Percentiles rank a stretch among this genome's conserved stretches.
Conservation (phyloP, 2,113 vertebrate genomes). For the Puntigrus tetrazona region DNA sequence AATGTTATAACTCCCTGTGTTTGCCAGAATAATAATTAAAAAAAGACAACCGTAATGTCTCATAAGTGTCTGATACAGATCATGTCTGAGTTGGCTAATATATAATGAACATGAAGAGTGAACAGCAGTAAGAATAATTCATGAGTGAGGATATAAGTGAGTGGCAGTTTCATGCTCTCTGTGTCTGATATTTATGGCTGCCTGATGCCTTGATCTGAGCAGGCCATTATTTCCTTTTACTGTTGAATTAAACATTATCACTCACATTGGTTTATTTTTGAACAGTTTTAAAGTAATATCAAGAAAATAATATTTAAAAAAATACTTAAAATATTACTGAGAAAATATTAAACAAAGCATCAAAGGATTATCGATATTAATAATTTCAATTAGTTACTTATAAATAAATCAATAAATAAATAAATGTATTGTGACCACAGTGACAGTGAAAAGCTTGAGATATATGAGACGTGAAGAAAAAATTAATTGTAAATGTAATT, state of each 20-base stretch:
- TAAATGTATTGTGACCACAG: no score
- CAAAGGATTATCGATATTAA: no score
- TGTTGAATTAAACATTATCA: background rate
- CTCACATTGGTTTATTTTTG: background rate
- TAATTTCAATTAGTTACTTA: no score
- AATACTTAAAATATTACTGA: no score
- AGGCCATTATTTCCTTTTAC: background rate
- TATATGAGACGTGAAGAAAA: background rate
- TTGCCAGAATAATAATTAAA: slow-evolving; percentile 2
- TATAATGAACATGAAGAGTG: background rate
- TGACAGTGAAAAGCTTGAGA: background rate
- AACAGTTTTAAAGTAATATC: background rate
- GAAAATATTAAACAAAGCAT: no score
- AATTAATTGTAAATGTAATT: background rate
- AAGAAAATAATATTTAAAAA: background rate
- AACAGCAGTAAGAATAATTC: background rate
- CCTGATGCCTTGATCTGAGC: slow-evolving; percentile 1
- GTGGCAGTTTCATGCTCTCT: background rate
- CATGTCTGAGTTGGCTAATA: background rate
- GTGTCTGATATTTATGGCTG: slow-evolving; percentile 1
- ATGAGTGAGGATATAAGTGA: background rate
- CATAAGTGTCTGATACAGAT: background rate
- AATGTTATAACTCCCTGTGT: background rate
- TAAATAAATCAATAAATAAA: no score
- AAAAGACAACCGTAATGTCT: background rate